Percentiles rank a stretch among this genome's conserved stretches.
These are phyloP conservation scores for Dendrolimus punctatus DNA, from an alignment of 1,140 invertebrate genomes.

Conservation along the genomic window DNA sequence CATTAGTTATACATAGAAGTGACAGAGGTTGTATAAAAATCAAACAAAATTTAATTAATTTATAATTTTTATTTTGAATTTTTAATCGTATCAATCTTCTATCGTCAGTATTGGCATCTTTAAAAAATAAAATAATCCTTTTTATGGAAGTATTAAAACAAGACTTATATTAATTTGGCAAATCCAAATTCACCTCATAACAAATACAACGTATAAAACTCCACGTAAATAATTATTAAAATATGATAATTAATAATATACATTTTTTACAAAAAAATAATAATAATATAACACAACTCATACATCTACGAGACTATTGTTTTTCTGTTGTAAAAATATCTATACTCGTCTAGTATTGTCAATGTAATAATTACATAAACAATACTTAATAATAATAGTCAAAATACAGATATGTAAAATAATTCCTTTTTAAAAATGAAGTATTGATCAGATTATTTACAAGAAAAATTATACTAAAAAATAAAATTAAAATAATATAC, in stretches of 20 bases:
- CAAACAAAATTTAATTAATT: slow-evolving; percentile 46
- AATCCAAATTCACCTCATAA: slow-evolving; percentile 60
- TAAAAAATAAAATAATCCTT: slow-evolving; percentile 64
- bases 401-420: slow-evolving; percentile 53
- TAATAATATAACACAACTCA: slow-evolving; percentile 42
- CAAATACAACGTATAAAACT: slow-evolving; percentile 57
- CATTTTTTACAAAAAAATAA: slow-evolving; percentile 65
- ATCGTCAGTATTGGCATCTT: slow-evolving; percentile 57
- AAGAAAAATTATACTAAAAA: slow-evolving; percentile 21
- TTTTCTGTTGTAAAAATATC: slow-evolving; percentile 46
- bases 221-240: slow-evolving; percentile 48
- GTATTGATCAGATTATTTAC: slow-evolving; percentile 46
- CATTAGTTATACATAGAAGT: too few species aligned
- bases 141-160: slow-evolving; percentile 66
- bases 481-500: slow-evolving; percentile 23
- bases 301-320: slow-evolving; percentile 36
- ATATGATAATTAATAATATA: slow-evolving; percentile 47
- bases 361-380: slow-evolving; percentile 15
- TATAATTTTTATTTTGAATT: slow-evolving; percentile 66
- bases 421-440: slow-evolving; percentile 27
- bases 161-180: slow-evolving; percentile 67
- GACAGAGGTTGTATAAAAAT: slow-evolving; percentile 13
- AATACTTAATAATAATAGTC: slow-evolving; percentile 32
- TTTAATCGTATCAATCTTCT: slow-evolving; percentile 58
- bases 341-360: slow-evolving; percentile 36